Evolutionary conservation across 2,888 invertebrate genomes (phyloP).

Genomic region (Pasiphila rectangulata): DNA sequence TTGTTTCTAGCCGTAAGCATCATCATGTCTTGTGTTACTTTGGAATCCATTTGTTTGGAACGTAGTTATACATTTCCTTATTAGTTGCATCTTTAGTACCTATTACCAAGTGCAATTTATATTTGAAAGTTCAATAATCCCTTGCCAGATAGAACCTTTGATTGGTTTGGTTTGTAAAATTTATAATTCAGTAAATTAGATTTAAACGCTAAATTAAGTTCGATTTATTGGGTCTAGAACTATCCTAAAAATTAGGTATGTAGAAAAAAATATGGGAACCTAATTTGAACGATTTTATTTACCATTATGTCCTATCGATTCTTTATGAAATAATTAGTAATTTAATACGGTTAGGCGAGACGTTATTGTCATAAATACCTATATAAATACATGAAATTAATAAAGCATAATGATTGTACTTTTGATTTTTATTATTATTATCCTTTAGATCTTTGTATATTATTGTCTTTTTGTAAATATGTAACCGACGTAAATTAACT

Average conservation of each 20-base stretch:
- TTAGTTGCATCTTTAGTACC: slow-evolving; percentile 1
- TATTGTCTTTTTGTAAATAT: not conserved
- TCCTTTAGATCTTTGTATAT: slow-evolving; percentile 6
- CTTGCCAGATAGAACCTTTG: slow-evolving; percentile 67
- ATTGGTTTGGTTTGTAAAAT: slow-evolving; percentile 60
- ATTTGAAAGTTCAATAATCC: slow-evolving; percentile 41
- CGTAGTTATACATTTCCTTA: slow-evolving; percentile 4
- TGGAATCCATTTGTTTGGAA: slow-evolving; percentile 17
- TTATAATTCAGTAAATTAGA: slow-evolving; percentile 42
- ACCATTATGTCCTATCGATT: slow-evolving; percentile 79
- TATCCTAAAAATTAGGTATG: slow-evolving; percentile 64
- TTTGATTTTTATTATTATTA: slow-evolving; percentile 60
- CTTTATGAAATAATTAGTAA: slow-evolving; percentile 80
- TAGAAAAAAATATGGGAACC: slow-evolving; percentile 58
- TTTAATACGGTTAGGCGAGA: slow-evolving; percentile 81
- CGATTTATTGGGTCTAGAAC: slow-evolving; percentile 58
- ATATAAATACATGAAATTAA: slow-evolving; percentile 83
- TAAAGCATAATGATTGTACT: slow-evolving; percentile 82
- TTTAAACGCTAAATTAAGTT: slow-evolving; percentile 56
- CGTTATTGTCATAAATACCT: slow-evolving; percentile 80
- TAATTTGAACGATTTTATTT: slow-evolving; percentile 73
- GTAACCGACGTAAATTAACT: not conserved
- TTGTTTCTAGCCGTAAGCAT: slow-evolving; percentile 60
- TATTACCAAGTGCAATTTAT: slow-evolving; percentile 31
- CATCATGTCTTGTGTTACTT: slow-evolving; percentile 47